These are phyloP conservation scores for Clarias macrocephalus DNA, from an alignment of 2,113 vertebrate species.

Conservation along the genomic window DNA sequence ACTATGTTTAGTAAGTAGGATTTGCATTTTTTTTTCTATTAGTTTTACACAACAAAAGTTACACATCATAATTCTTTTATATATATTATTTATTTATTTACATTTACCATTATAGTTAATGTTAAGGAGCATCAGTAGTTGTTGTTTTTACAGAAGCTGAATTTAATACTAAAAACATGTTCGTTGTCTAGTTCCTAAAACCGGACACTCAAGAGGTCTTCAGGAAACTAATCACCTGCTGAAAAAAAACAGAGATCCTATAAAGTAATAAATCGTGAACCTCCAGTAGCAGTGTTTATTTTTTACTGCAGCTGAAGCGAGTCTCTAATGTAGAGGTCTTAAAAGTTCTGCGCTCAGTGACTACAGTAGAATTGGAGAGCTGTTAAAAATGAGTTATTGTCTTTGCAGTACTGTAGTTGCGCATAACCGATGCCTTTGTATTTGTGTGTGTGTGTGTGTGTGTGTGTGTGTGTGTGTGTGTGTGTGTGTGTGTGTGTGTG, in stretches of 20 bases:
- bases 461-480: constrained; percentile 21
- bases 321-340: not conserved
- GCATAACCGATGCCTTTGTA: constrained; percentile 46
- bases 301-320: not conserved
- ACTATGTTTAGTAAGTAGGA: not conserved
- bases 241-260: not conserved
- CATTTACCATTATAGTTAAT: not conserved
- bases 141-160: not conserved
- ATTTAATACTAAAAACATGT: not conserved
- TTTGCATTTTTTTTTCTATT: not conserved
- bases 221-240: not conserved
- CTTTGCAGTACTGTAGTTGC: not conserved
- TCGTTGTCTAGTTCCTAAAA: not conserved
- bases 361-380: constrained; percentile 22
- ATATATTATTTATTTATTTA: not conserved
- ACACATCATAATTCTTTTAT: not conserved
- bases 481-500: not conserved
- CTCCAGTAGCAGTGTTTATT: not conserved
- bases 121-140: not conserved
- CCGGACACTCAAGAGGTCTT: not conserved
- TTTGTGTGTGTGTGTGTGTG: constrained; percentile 38
- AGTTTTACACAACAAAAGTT: not conserved
- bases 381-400: constrained; percentile 48
- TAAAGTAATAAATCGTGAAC: not conserved
- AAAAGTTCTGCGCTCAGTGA: not conserved